Percentiles rank a stretch among this genome's conserved stretches.
Conservation (phyloP, 1,140 invertebrate genomes). For the Drosophila teissieri region DNA sequence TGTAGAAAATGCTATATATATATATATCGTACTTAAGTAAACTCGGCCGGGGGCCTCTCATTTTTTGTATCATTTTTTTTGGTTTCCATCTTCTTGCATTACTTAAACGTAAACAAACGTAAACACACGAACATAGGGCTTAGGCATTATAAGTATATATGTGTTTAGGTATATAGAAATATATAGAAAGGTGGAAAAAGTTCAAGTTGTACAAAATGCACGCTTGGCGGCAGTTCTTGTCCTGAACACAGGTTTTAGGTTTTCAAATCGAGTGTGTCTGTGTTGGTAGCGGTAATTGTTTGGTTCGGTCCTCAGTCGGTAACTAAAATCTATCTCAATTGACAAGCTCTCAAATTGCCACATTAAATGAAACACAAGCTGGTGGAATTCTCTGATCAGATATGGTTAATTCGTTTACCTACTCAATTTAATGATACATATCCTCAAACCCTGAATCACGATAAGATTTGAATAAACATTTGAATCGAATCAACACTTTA, state of each 20-base stretch:
- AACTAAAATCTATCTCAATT: background rate
- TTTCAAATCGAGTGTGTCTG: conserved; percentile 40
- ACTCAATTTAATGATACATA: background rate
- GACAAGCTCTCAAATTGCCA: background rate
- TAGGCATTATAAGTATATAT: conserved; percentile 59
- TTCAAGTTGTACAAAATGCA: conserved; percentile 56
- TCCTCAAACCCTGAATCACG: background rate
- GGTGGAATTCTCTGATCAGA: conserved; percentile 9
- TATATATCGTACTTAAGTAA: conserved; percentile 62
- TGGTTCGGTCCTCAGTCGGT: conserved; percentile 26
- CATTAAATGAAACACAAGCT: background rate
- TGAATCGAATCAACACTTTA: too few species aligned
- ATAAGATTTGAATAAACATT: background rate
- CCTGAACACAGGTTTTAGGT: conserved; percentile 49
- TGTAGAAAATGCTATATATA: conserved; percentile 50
- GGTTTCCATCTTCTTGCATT: conserved; percentile 56
- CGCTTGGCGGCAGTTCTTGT: conserved; percentile 56
- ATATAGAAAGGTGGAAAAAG: conserved; percentile 54
- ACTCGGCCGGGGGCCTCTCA: conserved; percentile 54
- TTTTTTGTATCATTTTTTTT: conserved; percentile 58
- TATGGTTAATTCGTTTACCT: conserved; percentile 5
- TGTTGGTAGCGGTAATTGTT: conserved; percentile 16
- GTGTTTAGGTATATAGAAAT: conserved; percentile 58
- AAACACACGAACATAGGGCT: conserved; percentile 71
- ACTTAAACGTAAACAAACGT: conserved; percentile 73